These are phyloP conservation scores for Uloborus diversus DNA, from an alignment of 1,140 invertebrate species.

Conservation along the genomic window DNA sequence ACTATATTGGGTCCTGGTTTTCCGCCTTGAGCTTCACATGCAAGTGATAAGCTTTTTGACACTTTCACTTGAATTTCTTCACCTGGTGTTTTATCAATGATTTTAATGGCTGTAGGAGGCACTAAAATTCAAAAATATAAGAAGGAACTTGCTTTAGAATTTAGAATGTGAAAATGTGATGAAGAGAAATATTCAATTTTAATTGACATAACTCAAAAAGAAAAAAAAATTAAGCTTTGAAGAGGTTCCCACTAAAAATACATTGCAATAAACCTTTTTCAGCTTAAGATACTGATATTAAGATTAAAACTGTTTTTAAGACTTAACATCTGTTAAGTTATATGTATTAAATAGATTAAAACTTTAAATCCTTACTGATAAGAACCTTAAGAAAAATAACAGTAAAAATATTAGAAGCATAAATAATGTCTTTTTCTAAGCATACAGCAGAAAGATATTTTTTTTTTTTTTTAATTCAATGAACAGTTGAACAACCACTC, in stretches of 20 bases:
- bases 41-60: conserved; percentile 79
- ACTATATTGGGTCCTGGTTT: conserved; percentile 87
- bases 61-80: conserved; percentile 87
- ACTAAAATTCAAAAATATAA: conserved; percentile 72
- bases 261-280: not conserved
- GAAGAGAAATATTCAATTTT: not conserved
- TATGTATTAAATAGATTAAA: not conserved
- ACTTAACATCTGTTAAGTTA: not conserved
- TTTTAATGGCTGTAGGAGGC: conserved; percentile 85
- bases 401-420: too few relatives aligned
- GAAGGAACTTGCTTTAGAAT: conserved; percentile 5
- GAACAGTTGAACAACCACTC: too few relatives aligned
- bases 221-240: not conserved
- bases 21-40: conserved; percentile 83
- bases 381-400: too few relatives aligned
- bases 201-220: not conserved
- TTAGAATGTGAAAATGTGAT: not conserved
- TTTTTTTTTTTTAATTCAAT: too few relatives aligned
- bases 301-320: not conserved
- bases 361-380: conserved; percentile 1
- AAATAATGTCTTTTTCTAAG: too few relatives aligned
- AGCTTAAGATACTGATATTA: not conserved
- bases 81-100: conserved; percentile 79
- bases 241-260: not conserved
- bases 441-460: too few relatives aligned